Percentiles rank a stretch among this genome's conserved stretches.
Evolutionary conservation across 2,888 invertebrate genomes (phyloP).

Genomic region (Nycteola revayana): DNA sequence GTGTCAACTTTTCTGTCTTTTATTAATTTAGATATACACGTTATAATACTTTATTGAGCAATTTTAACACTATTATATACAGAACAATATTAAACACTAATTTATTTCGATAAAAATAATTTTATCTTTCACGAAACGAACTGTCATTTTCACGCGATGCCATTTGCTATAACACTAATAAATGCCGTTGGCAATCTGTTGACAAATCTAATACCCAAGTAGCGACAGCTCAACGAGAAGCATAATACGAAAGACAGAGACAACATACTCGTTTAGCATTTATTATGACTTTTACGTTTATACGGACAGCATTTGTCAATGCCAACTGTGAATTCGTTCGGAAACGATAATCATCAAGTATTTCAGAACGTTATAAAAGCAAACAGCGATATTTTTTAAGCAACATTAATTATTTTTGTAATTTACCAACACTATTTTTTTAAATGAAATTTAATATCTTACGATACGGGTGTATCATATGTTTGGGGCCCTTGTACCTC

Average conservation of each 20-base stretch:
- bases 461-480: too few relatives aligned
- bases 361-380: too few relatives aligned
- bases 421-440: too few relatives aligned
- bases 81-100: conserved; percentile 21
- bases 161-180: conserved; percentile 42
- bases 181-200: too few relatives aligned
- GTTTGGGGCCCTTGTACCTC: too few relatives aligned
- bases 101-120: conserved; percentile 24
- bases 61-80: conserved; percentile 9
- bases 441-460: too few relatives aligned
- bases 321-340: conserved; percentile 28
- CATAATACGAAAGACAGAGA: conserved; percentile 21
- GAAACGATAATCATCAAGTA: conserved; percentile 17
- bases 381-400: too few relatives aligned
- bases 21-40: conserved; percentile 1
- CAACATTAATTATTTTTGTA: too few relatives aligned
- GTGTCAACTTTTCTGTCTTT: too few relatives aligned
- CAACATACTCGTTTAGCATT: conserved; percentile 5
- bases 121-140: conserved; percentile 34
- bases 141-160: conserved; percentile 57
- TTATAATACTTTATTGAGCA: conserved; percentile 11
- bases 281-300: too few relatives aligned
- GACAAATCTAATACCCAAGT: too few relatives aligned
- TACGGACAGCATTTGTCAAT: conserved; percentile 19
- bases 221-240: too few relatives aligned